phyloP scores from a whole-genome alignment of 2,797 vertebrate species.

The Cuniculus paca region DNA sequence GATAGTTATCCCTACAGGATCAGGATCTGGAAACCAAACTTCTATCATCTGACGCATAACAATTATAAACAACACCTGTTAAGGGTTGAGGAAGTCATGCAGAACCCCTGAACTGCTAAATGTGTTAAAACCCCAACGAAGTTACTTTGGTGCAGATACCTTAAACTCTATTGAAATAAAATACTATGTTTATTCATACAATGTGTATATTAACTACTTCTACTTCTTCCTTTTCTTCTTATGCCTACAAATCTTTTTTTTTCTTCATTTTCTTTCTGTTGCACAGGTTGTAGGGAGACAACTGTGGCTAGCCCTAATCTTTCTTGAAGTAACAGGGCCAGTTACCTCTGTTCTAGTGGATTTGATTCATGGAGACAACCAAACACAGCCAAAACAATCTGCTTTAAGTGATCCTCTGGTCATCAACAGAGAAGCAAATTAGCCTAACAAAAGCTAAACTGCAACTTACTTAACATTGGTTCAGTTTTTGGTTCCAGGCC shows the following conservation, averaged over 20 bases:
- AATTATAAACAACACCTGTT: conserved; percentile 29
- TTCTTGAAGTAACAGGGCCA: background rate
- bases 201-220: background rate
- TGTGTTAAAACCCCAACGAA: background rate
- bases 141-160: background rate
- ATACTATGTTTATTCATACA: conserved; percentile 20
- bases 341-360: background rate
- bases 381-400: conserved; percentile 19
- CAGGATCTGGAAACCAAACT: conserved; percentile 49
- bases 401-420: background rate
- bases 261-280: background rate
- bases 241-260: background rate
- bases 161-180: background rate
- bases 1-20: background rate
- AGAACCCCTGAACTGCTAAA: background rate
- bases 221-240: conserved; percentile 10
- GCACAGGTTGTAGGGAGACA: background rate
- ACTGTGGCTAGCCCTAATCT: background rate
- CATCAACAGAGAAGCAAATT: conserved; percentile 7
- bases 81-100: conserved; percentile 22
- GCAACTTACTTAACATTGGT: background rate
- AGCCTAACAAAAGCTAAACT: conserved; percentile 5
- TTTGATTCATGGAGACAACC: conserved; percentile 25
- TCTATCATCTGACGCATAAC: conserved; percentile 21
- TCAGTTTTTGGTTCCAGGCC: background rate